Evolutionary conservation across 2,888 invertebrate genomes (phyloP), one percentile per base, ranked within the genome.

Genomic region (Ligdia adustata): DNA sequence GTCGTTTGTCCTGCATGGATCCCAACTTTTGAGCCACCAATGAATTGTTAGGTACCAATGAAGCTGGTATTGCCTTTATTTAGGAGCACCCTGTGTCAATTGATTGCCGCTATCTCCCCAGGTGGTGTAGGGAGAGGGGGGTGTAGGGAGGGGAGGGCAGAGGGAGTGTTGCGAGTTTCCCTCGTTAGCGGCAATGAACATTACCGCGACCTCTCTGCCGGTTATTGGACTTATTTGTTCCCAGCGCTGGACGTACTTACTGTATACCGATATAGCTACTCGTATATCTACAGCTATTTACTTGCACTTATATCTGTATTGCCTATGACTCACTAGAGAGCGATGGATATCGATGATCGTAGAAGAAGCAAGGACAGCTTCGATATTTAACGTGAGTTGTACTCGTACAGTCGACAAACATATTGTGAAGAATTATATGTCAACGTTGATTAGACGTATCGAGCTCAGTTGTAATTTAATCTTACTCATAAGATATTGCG

Each of bases 81-180:
- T 28, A 4, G 13, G 11, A 18, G 6, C 75, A 67, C 13, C 61
- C 72, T 70, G 66, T 75, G 52, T 4, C 13, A 51, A 58, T 57
- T 66, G 67, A 76, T 76, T 74, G 75, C 67, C 69, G 72, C 55
- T 75, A 71, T 75, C 67, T 55, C 18, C 16, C 34, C 45, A 52
- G 50, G 54, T 48, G 60, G 45, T 48, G 41, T 46, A 32, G 18
- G 24, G 13, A 12, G 20, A 9, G 16, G 9, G 42, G 29, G 7
- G 27, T 1, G 28, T 20, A n/a, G 27, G 11, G 27, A 4, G 37
- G 52, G 42, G n/a, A n/a, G n/a, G n/a, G n/a, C n/a, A n/a, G n/a
- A n/a, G n/a, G n/a, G n/a, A n/a, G n/a, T n/a, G 52, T 54, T 48
- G 60, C 50, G 52, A 49, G 59, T 54, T 47, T 55, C 59, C 58